A percentile compares a stretch with the other conserved stretches of the same genome.
Evolutionary conservation across 2,888 invertebrate species (phyloP).

Genomic region (Drosophila paramelanica): DNA sequence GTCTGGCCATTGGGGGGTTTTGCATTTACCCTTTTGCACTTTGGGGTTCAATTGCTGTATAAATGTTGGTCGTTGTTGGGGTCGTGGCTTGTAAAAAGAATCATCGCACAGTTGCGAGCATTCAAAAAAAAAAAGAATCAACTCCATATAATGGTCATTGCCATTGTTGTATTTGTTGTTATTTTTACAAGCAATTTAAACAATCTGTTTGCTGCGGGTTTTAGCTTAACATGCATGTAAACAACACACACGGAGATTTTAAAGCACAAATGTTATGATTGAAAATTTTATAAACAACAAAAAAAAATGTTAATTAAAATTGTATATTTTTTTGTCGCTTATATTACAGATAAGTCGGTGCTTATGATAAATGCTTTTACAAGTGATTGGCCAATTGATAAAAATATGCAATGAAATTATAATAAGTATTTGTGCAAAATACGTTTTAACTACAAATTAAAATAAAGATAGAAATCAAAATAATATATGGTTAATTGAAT

Average conservation of each 20-base stretch:
- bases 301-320: conserved; percentile 1
- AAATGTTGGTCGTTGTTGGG: conserved; percentile 51
- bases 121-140: conserved; percentile 15
- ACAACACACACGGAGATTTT: conserved; percentile 37
- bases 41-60: conserved; percentile 75
- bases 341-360: conserved; percentile 6
- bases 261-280: conserved; percentile 33
- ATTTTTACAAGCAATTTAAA: conserved; percentile 73
- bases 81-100: conserved; percentile 57
- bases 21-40: conserved; percentile 65
- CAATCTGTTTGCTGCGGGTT: conserved; percentile 65
- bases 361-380: conserved; percentile 1
- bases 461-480: neutral
- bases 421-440: neutral
- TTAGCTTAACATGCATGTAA: conserved; percentile 63
- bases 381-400: neutral
- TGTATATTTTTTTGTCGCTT: neutral
- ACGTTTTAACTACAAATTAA: too few species aligned
- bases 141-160: conserved; percentile 44
- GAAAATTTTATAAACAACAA: neutral
- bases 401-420: neutral
- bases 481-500: neutral
- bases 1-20: conserved; percentile 25
- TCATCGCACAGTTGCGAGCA: conserved; percentile 60
- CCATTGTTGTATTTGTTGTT: conserved; percentile 55